These are phyloP conservation scores for Lordiphosa collinella DNA, from an alignment of 1,140 invertebrate genomes.

Conservation along the genomic window DNA sequence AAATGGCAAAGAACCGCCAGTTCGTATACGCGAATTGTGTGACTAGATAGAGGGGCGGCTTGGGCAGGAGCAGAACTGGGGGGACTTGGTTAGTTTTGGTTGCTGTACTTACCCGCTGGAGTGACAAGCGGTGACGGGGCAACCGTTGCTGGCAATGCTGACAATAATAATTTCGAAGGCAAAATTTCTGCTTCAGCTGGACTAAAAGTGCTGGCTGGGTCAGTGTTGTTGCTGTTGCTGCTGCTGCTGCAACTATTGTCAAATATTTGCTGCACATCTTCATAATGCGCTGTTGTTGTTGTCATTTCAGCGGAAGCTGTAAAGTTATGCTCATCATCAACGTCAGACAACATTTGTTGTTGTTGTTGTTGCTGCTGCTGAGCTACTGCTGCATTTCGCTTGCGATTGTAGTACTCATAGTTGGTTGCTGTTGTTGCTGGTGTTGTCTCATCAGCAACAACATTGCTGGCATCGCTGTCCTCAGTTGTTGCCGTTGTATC, in stretches of 20 bases:
- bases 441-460: slow-evolving; percentile 28
- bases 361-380: slow-evolving; percentile 22
- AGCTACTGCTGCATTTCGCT: slow-evolving; percentile 48
- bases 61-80: not conserved
- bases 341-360: slow-evolving; percentile 32
- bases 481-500: slow-evolving; percentile 58
- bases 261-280: slow-evolving; percentile 74
- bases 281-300: slow-evolving; percentile 57
- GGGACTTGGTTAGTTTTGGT: slow-evolving; percentile 20
- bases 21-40: not conserved
- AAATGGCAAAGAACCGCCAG: slow-evolving; percentile 41
- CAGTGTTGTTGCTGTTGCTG: slow-evolving; percentile 22
- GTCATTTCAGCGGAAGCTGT: slow-evolving; percentile 60
- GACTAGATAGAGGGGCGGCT: not conserved
- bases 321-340: slow-evolving; percentile 73
- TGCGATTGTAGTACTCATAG: slow-evolving; percentile 76
- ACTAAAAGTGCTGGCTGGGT: slow-evolving; percentile 8
- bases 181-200: slow-evolving; percentile 29
- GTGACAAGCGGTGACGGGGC: slow-evolving; percentile 54
- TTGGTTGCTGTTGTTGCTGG: slow-evolving; percentile 42
- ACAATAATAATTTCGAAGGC: slow-evolving; percentile 64
- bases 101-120: slow-evolving; percentile 58
- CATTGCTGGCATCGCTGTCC: slow-evolving; percentile 44
- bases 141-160: slow-evolving; percentile 16
- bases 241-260: slow-evolving; percentile 45